Base-by-base conservation (phyloP, 2,113 vertebrate genomes). In the Irena cyanogastra region DNA sequence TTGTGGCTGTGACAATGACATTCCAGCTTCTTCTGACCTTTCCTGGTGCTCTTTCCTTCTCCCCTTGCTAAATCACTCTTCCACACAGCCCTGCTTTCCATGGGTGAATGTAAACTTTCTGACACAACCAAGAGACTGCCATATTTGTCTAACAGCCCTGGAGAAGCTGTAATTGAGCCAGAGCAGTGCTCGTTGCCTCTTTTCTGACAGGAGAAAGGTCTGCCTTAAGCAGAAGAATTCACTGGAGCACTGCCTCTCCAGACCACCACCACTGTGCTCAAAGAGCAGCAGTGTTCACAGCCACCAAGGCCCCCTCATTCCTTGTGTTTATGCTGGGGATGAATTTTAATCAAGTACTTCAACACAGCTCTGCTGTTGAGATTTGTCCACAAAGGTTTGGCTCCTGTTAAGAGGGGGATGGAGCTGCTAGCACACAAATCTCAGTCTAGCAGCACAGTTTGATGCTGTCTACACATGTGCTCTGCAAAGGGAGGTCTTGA, bases 1-100 rank as follows among this genome's bases (percentile, higher is more conserved):
- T 42, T 86, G 59, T 71, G 70, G 78, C 71, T 91, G 23, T 6
- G 7, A 90, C 61, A 87, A 65, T 60, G 89, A 92, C 95, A 96
- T 80, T 96, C 28, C 60, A 88, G 83, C 65, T 95, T 93, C 92
- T 95, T 94, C 83, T 95, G 95, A 96, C 96, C 93, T 95, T 96
- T 94, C 56, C 91, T 92, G 92, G 84, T 60, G 70, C 54, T 95
- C 74, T 96, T 92, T 68, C 54, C 20, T 89, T 88, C 78, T 83
- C 65, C 60, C 35, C 27, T 75, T 68, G n/a, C 83, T 96, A 87
- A 91, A 94, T 91, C 56, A 63, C 77, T 79, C 90, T 88, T 89
- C 69, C 78, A 76, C 4, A 17, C 11, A 84, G 39, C n/a, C 69
- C 37, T 45, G 66, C 85, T 86, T 93, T 93, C 70, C 49, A 49